Evolutionary conservation across 2,888 invertebrate species (phyloP).

Genomic region (Plagodis pulveraria): DNA sequence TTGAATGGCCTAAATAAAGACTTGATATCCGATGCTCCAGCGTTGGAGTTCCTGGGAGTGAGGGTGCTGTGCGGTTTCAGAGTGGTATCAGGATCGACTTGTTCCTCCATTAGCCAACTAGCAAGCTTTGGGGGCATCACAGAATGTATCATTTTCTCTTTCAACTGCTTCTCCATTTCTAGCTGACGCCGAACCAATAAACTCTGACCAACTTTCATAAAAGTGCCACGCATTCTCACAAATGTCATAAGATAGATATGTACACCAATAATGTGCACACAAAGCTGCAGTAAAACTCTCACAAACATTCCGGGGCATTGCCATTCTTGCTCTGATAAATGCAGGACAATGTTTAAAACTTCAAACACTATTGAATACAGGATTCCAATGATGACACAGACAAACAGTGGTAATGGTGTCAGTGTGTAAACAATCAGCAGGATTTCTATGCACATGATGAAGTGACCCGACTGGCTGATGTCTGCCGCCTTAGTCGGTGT

Average conservation of each 20-base stretch:
- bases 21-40: constrained; percentile 88
- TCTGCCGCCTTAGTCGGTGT: constrained; percentile 80
- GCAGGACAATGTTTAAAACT: constrained; percentile 86
- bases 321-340: constrained; percentile 78
- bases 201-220: constrained; percentile 98
- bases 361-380: constrained; percentile 95
- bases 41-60: constrained; percentile 79
- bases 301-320: constrained; percentile 86
- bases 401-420: constrained; percentile 95
- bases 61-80: constrained; percentile 76
- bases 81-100: constrained; percentile 85
- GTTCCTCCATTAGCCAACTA: constrained; percentile 92
- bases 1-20: constrained; percentile 97
- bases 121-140: constrained; percentile 98
- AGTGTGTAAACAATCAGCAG: constrained; percentile 96
- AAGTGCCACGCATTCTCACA: constrained; percentile 97
- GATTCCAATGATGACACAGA: constrained; percentile 91
- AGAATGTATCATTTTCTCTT: constrained; percentile 98
- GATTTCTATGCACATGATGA: constrained; percentile 93
- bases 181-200: constrained; percentile 94
- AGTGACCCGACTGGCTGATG: constrained; percentile 92
- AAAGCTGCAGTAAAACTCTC: constrained; percentile 92
- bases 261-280: constrained; percentile 96
- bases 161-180: constrained; percentile 96
- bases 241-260: constrained; percentile 97